These are phyloP conservation scores for Microplitis mediator DNA, from an alignment of 1,140 invertebrate species.

Conservation along the genomic window DNA sequence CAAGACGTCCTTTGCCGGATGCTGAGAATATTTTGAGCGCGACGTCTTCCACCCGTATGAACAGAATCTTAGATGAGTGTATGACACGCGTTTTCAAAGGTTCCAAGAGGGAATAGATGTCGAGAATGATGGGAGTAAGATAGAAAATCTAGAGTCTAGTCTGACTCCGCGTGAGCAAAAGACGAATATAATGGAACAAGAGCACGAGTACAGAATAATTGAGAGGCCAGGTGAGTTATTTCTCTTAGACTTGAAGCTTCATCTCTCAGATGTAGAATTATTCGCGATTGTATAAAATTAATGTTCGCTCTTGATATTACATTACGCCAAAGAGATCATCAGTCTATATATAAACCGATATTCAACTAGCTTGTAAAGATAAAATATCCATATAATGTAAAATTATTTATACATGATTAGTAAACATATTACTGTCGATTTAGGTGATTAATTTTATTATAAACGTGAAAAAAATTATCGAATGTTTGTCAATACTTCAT, in stretches of 20 bases:
- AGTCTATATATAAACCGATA: neutral
- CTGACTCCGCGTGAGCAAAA: neutral
- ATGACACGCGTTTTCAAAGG: constrained; percentile 8
- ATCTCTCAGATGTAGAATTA: neutral
- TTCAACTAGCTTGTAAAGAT: no score
- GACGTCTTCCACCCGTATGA: neutral
- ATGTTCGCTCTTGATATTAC: neutral
- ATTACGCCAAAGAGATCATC: neutral
- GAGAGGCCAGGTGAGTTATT: constrained; percentile 8
- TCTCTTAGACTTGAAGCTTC: neutral
- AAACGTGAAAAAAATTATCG: no score
- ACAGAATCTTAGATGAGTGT: constrained; percentile 9
- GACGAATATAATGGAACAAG: constrained; percentile 8
- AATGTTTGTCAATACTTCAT: no score
- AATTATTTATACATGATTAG: no score
- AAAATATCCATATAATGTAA: no score
- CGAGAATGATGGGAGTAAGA: neutral
- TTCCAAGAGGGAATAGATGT: neutral
- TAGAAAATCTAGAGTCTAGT: neutral
- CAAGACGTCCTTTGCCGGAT: neutral
- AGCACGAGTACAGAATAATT: constrained; percentile 9
- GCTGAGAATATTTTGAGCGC: constrained; percentile 8
- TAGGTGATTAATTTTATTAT: no score
- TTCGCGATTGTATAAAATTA: neutral
- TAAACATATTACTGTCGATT: no score